phyloP scores from a whole-genome alignment of 2,797 vertebrate genomes.

The Erethizon dorsatum region DNA sequence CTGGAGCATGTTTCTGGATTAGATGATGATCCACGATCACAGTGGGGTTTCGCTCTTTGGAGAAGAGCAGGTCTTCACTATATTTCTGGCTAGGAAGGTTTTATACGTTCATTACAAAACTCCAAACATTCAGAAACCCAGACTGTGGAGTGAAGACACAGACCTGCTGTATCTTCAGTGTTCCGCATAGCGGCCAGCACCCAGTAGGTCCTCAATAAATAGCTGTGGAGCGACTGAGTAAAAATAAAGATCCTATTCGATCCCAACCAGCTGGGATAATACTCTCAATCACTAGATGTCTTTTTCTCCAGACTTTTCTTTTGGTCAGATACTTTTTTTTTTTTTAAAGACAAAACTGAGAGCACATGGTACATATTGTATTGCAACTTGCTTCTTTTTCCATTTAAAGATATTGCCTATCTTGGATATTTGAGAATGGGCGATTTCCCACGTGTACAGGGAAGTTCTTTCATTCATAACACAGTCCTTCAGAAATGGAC shows the following conservation, averaged over 20 bases:
- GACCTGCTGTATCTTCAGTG: neutral
- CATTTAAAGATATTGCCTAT: neutral
- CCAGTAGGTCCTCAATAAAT: neutral
- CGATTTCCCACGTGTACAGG: rapidly evolving
- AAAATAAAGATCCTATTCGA: neutral
- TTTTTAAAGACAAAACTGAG: neutral
- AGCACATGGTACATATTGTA: neutral
- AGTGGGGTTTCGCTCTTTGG: neutral
- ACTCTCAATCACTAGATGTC: neutral
- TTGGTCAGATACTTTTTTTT: neutral
- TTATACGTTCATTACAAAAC: neutral
- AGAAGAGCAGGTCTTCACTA: neutral
- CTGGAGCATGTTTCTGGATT: neutral
- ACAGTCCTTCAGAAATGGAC: constrained; percentile 48
- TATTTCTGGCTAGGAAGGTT: neutral
- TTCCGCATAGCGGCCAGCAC: rapidly evolving
- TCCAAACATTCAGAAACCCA: neutral
- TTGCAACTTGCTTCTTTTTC: neutral
- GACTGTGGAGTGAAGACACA: neutral
- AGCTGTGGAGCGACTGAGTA: rapidly evolving
- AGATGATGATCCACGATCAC: no score
- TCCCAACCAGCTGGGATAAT: neutral
- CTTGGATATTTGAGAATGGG: neutral
- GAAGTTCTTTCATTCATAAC: neutral
- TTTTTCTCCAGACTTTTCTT: constrained; percentile 23